Evolutionary conservation across 2,797 vertebrate genomes (phyloP).

Genomic region (Ispidina picta): DNA sequence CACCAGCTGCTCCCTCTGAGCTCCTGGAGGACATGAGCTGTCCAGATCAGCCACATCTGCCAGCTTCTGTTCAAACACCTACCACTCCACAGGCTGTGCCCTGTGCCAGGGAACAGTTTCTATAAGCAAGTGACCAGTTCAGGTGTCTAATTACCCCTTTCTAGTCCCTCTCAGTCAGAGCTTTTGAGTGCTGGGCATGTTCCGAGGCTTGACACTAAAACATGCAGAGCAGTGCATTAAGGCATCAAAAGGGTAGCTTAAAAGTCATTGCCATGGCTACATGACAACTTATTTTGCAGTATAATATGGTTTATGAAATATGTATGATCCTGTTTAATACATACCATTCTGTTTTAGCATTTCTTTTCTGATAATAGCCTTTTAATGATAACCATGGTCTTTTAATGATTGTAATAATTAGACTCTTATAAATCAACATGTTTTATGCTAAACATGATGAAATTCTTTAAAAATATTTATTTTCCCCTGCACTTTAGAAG

Average conservation of each 20-base stretch:
- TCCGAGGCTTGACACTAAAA: background rate
- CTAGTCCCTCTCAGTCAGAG: background rate
- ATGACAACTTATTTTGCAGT: slow-evolving; percentile 57
- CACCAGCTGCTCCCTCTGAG: background rate
- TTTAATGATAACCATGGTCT: slow-evolving; percentile 56
- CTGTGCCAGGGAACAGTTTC: background rate
- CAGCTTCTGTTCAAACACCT: background rate
- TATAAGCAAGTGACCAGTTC: background rate
- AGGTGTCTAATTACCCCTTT: background rate
- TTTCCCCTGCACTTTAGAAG: slow-evolving; percentile 40
- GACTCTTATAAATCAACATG: slow-evolving; percentile 48
- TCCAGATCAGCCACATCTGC: background rate
- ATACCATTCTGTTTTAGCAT: slow-evolving; percentile 56
- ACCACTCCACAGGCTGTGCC: no score
- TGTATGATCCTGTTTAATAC: slow-evolving; percentile 42
- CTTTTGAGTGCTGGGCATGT: background rate
- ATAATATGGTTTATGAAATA: slow-evolving; percentile 51
- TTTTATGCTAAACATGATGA: slow-evolving; percentile 20
- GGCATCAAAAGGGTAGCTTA: slow-evolving; percentile 47
- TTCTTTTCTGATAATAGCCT: slow-evolving; percentile 56
- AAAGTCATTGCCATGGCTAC: slow-evolving; percentile 66
- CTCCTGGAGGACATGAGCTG: background rate
- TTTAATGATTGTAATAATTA: slow-evolving; percentile 40
- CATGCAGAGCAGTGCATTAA: slow-evolving; percentile 21
- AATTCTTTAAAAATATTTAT: slow-evolving; percentile 58